These are phyloP conservation scores for Passer montanus DNA, from an alignment of 2,113 vertebrate genomes.

Conservation along the genomic window DNA sequence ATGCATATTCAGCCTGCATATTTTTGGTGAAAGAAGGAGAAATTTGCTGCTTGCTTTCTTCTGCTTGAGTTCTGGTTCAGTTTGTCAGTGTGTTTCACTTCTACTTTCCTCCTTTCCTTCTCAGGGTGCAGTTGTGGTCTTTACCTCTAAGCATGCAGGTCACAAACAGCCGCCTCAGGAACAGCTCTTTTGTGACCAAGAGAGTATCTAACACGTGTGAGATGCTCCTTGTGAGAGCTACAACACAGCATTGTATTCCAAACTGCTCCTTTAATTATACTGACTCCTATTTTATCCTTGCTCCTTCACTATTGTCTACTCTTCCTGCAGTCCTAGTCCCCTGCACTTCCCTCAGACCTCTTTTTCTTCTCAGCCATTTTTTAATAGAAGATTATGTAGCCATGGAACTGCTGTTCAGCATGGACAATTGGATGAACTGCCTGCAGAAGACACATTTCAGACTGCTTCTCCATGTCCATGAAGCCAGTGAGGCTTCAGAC, in stretches of 20 bases:
- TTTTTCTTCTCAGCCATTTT: neutral
- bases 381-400: neutral
- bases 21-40: neutral
- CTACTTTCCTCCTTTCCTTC: neutral
- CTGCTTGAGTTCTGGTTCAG: neutral
- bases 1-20: neutral
- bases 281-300: neutral
- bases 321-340: neutral
- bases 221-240: neutral
- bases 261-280: neutral
- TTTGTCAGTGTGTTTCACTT: neutral
- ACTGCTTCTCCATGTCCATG: neutral
- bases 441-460: neutral
- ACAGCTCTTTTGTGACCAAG: neutral
- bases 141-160: neutral
- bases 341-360: neutral
- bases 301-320: neutral
- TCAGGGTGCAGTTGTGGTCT: neutral
- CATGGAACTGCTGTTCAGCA: neutral
- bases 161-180: neutral
- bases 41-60: neutral
- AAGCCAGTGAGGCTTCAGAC: neutral
- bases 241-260: neutral
- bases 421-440: neutral
- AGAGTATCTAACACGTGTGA: neutral